Evolutionary conservation across 92 coral and sea anemone species (phyloP).

Genomic region (Scolanthus callimorphus): DNA sequence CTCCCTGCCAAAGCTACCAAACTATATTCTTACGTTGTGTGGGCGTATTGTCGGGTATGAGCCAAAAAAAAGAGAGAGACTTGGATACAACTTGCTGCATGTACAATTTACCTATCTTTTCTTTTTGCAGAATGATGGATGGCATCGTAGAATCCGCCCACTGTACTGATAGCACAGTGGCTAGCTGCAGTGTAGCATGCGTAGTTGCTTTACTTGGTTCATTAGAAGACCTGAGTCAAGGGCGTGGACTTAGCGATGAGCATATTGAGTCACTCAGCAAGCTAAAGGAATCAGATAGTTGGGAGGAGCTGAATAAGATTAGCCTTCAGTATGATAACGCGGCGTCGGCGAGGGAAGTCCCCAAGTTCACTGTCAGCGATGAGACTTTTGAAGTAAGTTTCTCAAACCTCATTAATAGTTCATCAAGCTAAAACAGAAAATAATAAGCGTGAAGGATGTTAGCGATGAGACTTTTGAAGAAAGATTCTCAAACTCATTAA

Average conservation of each 20-base stretch:
- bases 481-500: too few relatives aligned
- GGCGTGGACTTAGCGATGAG: slow-evolving; percentile 90
- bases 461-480: too few relatives aligned
- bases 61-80: too few relatives aligned
- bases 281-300: slow-evolving; percentile 78
- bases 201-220: slow-evolving; percentile 96
- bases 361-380: slow-evolving; percentile 70
- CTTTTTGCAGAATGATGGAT: slow-evolving; percentile 68
- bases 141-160: slow-evolving; percentile 96
- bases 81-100: too few relatives aligned
- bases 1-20: too few relatives aligned
- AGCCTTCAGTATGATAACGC: slow-evolving; percentile 68
- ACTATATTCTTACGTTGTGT: too few relatives aligned
- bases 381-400: slow-evolving; percentile 49
- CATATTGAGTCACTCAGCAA: slow-evolving; percentile 90
- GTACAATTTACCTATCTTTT: too few relatives aligned
- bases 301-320: slow-evolving; percentile 71
- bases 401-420: too few relatives aligned
- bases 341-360: slow-evolving; percentile 84
- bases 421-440: too few relatives aligned
- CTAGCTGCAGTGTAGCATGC: slow-evolving; percentile 99
- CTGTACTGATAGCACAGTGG: slow-evolving; percentile 88
- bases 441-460: too few relatives aligned
- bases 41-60: too few relatives aligned
- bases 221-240: slow-evolving; percentile 92